A percentile compares a stretch with the other conserved stretches of the same genome.
These are phyloP conservation scores for Venusia cambrica DNA, from an alignment of 2,888 invertebrate genomes.

Conservation along the genomic window DNA sequence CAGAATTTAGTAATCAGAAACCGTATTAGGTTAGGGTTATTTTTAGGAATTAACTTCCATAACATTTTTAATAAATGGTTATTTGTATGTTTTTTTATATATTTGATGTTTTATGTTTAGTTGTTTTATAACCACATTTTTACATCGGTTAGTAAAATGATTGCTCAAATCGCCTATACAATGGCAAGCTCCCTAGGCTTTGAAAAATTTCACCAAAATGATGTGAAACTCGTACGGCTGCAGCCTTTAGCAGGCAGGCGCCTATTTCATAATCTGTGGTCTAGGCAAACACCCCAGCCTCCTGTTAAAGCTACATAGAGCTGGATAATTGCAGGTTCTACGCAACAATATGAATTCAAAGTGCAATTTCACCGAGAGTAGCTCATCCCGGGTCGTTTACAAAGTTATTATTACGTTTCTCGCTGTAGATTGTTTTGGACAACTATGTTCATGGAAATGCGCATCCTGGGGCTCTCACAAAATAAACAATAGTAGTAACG, in stretches of 20 bases:
- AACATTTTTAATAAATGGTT: too few species aligned
- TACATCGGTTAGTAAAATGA: too few species aligned
- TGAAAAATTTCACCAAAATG: slow-evolving; percentile 71
- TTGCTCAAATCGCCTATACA: too few species aligned
- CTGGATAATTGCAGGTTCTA: slow-evolving; percentile 22
- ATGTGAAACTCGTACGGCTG: slow-evolving; percentile 74
- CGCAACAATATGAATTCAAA: slow-evolving; percentile 25
- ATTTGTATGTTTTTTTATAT: too few species aligned
- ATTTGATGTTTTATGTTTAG: too few species aligned
- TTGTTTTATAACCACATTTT: too few species aligned
- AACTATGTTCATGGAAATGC: slow-evolving; percentile 18
- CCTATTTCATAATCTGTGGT: slow-evolving; percentile 17
- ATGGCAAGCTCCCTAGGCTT: slow-evolving; percentile 39
- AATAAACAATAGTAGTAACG: too few species aligned
- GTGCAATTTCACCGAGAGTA: slow-evolving; percentile 20
- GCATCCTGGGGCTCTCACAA: too few species aligned
- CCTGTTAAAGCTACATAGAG: slow-evolving; percentile 12
- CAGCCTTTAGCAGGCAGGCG: slow-evolving; percentile 39
- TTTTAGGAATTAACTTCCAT: too few species aligned
- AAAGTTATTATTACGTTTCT: slow-evolving; percentile 24
- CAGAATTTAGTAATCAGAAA: too few species aligned
- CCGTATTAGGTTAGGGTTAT: too few species aligned
- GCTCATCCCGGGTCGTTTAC: slow-evolving; percentile 20
- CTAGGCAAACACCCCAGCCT: slow-evolving; percentile 8
- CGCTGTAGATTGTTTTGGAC: slow-evolving; percentile 11